These are phyloP conservation scores for Microchirus variegatus DNA, from an alignment of 2,797 vertebrate species.

Conservation along the genomic window DNA sequence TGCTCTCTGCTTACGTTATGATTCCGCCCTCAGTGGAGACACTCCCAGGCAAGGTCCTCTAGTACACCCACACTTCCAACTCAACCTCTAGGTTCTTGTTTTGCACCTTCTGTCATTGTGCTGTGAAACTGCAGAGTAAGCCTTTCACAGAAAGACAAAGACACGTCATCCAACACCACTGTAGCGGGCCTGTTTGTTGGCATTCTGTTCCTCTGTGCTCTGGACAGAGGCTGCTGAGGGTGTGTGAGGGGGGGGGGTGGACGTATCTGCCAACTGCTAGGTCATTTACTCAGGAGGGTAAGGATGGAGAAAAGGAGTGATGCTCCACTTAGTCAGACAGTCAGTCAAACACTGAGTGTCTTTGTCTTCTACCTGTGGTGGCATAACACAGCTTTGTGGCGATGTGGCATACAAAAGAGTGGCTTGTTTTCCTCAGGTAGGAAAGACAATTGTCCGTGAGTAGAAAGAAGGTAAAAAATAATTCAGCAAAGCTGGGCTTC, in stretches of 20 bases:
- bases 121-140: slow-evolving; percentile 64
- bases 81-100: slow-evolving; percentile 39
- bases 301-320: slow-evolving; percentile 22
- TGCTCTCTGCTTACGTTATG: too few species aligned
- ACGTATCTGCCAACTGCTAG: slow-evolving; percentile 48
- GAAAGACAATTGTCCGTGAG: slow-evolving; percentile 19
- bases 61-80: slow-evolving; percentile 22
- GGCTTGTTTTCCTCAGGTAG: slow-evolving; percentile 33
- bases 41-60: background rate
- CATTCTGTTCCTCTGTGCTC: slow-evolving; percentile 61
- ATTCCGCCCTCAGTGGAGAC: too few species aligned
- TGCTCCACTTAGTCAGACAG: slow-evolving; percentile 29
- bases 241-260: slow-evolving; percentile 17
- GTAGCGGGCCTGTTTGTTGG: slow-evolving; percentile 47
- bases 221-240: slow-evolving; percentile 46
- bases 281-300: slow-evolving; percentile 37
- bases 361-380: slow-evolving; percentile 53
- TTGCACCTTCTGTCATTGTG: slow-evolving; percentile 58
- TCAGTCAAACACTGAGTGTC: slow-evolving; percentile 47
- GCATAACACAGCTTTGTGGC: slow-evolving; percentile 21
- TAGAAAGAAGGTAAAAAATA: slow-evolving; percentile 22
- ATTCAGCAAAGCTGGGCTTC: slow-evolving; percentile 23
- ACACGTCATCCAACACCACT: slow-evolving; percentile 72
- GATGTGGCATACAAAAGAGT: slow-evolving; percentile 22
- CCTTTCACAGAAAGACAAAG: slow-evolving; percentile 70